Evolutionary conservation across 2,113 vertebrate species (phyloP).

Genomic region (Limnothrissa miodon): DNA sequence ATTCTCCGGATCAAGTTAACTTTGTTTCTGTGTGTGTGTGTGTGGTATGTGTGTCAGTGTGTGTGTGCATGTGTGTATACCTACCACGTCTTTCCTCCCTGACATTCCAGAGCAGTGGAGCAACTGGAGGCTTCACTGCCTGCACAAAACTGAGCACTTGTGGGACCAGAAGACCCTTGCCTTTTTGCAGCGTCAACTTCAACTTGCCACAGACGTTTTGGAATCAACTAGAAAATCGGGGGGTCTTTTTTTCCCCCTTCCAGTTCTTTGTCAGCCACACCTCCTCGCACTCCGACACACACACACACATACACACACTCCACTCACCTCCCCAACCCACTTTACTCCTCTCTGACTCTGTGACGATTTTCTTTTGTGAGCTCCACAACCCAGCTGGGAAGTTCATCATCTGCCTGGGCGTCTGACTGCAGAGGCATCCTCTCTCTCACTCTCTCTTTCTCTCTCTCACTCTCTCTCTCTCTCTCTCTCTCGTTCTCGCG

Average conservation of each 20-base stretch:
- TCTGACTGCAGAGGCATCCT: slow-evolving; percentile 51
- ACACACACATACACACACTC: not conserved
- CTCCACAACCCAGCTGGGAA: slow-evolving; percentile 33
- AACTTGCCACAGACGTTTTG: slow-evolving; percentile 28
- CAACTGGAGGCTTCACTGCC: slow-evolving; percentile 51
- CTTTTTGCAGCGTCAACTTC: not conserved
- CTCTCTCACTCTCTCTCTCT: slow-evolving; percentile 19
- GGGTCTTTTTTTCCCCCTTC: not conserved
- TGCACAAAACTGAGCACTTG: slow-evolving; percentile 38
- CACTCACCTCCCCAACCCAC: not conserved
- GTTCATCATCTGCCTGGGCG: slow-evolving; percentile 20
- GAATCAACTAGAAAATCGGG: slow-evolving; percentile 28
- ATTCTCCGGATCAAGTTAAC: slow-evolving; percentile 40
- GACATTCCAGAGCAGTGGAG: slow-evolving; percentile 61
- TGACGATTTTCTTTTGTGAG: slow-evolving; percentile 27
- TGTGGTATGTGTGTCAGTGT: slow-evolving; percentile 38
- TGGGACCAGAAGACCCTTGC: slow-evolving; percentile 15
- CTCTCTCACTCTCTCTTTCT: slow-evolving; percentile 28
- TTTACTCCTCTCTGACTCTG: not conserved
- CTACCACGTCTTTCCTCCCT: slow-evolving; percentile 63
- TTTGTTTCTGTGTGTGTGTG: slow-evolving; percentile 35
- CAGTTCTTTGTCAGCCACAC: not conserved
- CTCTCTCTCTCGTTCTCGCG: too few species aligned
- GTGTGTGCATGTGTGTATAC: slow-evolving; percentile 41
- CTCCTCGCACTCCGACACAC: not conserved